Conservation (phyloP, 2,797 vertebrate genomes). For the Poecilia wingei region DNA sequence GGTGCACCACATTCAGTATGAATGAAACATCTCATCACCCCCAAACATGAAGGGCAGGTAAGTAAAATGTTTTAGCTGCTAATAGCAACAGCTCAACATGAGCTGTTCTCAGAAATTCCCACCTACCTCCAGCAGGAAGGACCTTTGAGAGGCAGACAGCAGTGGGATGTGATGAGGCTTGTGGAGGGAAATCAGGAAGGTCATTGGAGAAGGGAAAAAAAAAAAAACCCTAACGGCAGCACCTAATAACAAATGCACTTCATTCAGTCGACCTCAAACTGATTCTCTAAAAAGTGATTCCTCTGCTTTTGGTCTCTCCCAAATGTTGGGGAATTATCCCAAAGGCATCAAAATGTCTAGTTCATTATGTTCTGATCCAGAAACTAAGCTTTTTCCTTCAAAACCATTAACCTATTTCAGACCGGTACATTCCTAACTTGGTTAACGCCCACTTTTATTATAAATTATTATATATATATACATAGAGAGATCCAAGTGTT, state of each 20-base stretch:
- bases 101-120: conserved; percentile 29
- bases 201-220: not conserved
- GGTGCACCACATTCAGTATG: conserved; percentile 76
- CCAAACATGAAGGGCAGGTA: conserved; percentile 37
- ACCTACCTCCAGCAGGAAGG: conserved; percentile 81
- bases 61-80: conserved; percentile 14
- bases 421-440: not conserved
- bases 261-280: conserved; percentile 12
- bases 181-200: conserved; percentile 39
- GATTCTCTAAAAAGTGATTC: not conserved
- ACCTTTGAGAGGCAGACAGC: conserved; percentile 49
- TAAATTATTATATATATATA: not conserved
- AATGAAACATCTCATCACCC: conserved; percentile 48
- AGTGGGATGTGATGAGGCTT: conserved; percentile 59
- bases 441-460: conserved; percentile 1
- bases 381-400: not conserved
- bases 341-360: not conserved
- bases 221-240: not conserved
- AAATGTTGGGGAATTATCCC: not conserved
- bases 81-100: conserved; percentile 39
- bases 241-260: conserved; percentile 4
- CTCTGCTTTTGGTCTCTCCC: not conserved
- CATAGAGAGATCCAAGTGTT: not conserved
- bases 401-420: not conserved
- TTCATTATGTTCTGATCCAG: not conserved